Evolutionary conservation across 2,888 invertebrate species (phyloP).

Genomic region (Axea sp.): DNA sequence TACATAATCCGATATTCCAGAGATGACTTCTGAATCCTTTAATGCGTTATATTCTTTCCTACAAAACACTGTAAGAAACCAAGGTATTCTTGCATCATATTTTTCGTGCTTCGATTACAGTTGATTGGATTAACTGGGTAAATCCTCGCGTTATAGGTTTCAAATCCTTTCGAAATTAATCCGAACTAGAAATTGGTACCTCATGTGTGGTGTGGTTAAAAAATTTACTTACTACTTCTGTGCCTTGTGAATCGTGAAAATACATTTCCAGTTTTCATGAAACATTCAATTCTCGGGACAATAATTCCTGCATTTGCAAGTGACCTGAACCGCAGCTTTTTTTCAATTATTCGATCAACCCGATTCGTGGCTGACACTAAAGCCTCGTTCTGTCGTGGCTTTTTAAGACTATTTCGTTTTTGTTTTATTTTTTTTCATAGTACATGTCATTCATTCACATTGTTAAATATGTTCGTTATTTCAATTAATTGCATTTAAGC

Average conservation of each 20-base stretch:
- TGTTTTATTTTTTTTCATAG: too few relatives aligned
- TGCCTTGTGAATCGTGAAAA: conserved; percentile 53
- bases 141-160: conserved; percentile 44
- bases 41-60: conserved; percentile 10
- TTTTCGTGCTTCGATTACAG: conserved; percentile 48
- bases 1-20: conserved; percentile 20
- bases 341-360: conserved; percentile 48
- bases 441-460: too few relatives aligned
- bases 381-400: conserved; percentile 10
- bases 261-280: conserved; percentile 64
- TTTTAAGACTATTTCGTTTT: conserved; percentile 21
- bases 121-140: conserved; percentile 47
- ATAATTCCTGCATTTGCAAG: conserved; percentile 49
- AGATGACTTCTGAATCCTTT: conserved; percentile 25
- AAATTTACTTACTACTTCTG: conserved; percentile 52
- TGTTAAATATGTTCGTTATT: too few relatives aligned
- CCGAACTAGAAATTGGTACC: conserved; percentile 24
- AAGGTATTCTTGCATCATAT: conserved; percentile 36
- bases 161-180: conserved; percentile 54
- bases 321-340: conserved; percentile 25
- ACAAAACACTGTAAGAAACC: conserved; percentile 21
- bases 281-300: conserved; percentile 63
- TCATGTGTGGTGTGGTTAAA: conserved; percentile 17
- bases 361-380: conserved; percentile 14
- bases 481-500: too few relatives aligned